Conservation (phyloP, 2,797 vertebrate species). For the Pygocentrus nattereri region DNA sequence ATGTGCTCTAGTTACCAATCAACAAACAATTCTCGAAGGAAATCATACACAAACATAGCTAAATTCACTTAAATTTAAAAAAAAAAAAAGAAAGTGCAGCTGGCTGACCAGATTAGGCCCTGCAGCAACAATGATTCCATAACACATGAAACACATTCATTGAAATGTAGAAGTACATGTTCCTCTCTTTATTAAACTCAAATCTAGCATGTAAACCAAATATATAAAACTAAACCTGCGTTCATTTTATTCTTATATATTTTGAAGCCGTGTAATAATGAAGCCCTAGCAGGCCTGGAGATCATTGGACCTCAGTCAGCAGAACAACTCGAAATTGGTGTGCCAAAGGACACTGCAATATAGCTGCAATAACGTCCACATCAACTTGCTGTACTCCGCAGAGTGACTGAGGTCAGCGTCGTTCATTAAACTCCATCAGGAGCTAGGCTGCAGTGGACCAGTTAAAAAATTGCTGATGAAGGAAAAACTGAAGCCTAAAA, state of each 20-base stretch:
- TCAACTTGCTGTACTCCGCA: neutral
- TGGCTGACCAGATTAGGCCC: neutral
- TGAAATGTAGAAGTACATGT: too few relatives aligned
- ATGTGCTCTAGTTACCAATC: neutral
- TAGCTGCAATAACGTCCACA: neutral
- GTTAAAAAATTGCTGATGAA: constrained; percentile 27
- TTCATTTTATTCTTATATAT: neutral
- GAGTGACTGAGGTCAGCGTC: constrained; percentile 1
- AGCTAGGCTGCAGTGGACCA: neutral
- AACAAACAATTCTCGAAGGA: neutral
- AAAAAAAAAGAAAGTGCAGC: neutral
- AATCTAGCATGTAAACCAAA: too few relatives aligned
- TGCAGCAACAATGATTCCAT: too few relatives aligned
- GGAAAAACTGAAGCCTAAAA: constrained; percentile 14
- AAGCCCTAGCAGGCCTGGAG: neutral
- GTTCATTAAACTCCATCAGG: constrained; percentile 7
- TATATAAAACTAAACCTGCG: neutral
- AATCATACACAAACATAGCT: neutral
- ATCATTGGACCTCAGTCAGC: neutral
- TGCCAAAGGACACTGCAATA: neutral
- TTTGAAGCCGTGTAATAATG: neutral
- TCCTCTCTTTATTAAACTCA: too few relatives aligned
- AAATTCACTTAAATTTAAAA: too few relatives aligned
- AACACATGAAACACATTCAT: too few relatives aligned
- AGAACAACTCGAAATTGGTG: neutral